Evolutionary conservation across 2,888 invertebrate genomes (phyloP).

Genomic region (Tipula lateralis): DNA sequence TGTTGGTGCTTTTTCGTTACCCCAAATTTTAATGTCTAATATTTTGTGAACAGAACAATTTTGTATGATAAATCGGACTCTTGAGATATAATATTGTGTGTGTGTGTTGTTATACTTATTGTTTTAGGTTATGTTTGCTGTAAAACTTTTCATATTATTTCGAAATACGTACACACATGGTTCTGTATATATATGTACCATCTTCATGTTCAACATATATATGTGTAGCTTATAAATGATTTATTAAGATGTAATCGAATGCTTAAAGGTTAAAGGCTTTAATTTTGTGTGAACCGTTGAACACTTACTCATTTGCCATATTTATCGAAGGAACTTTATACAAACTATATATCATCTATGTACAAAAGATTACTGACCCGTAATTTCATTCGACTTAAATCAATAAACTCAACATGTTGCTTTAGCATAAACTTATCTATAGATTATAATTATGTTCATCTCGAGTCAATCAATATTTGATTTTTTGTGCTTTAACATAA

Average conservation of each 20-base stretch:
- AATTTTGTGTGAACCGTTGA: background rate
- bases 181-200: background rate
- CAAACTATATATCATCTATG: background rate
- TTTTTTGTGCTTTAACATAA: background rate
- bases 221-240: background rate
- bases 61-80: background rate
- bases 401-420: background rate
- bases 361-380: too few species aligned
- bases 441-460: background rate
- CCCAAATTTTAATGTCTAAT: background rate
- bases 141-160: background rate
- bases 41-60: background rate
- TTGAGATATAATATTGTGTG: background rate
- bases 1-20: background rate
- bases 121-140: background rate
- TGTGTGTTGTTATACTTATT: background rate
- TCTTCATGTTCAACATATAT: background rate
- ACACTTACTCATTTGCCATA: too few species aligned
- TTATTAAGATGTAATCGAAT: background rate
- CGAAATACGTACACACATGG: background rate
- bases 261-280: background rate
- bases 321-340: background rate
- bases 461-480: conserved; percentile 11
- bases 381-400: background rate
- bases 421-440: background rate